These are phyloP conservation scores for Nymphicus hollandicus DNA, from an alignment of 2,113 vertebrate species.

Conservation along the genomic window DNA sequence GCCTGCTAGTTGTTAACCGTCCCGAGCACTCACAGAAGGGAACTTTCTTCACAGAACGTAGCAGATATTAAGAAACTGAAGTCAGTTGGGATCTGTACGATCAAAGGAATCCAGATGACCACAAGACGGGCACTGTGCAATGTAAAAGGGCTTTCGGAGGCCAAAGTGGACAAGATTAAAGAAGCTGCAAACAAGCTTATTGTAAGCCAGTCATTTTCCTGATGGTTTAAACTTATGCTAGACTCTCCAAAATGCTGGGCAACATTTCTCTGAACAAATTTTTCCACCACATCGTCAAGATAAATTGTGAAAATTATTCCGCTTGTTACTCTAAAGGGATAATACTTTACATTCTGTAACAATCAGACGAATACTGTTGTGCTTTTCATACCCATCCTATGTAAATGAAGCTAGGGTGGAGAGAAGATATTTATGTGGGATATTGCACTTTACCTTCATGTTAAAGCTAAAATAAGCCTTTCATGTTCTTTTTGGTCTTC, in stretches of 20 bases:
- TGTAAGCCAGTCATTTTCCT: constrained; percentile 72
- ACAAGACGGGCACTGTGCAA: constrained; percentile 91
- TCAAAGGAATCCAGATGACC: constrained; percentile 98
- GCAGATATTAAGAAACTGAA: constrained; percentile 98
- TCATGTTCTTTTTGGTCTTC: background rate
- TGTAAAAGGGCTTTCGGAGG: constrained; percentile 95
- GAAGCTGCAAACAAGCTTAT: constrained; percentile 96
- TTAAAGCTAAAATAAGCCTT: background rate
- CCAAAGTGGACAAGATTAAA: constrained; percentile 99
- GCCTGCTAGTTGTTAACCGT: constrained; percentile 12
- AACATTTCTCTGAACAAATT: background rate
- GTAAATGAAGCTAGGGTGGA: background rate
- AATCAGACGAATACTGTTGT: background rate
- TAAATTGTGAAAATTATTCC: background rate
- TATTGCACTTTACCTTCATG: background rate
- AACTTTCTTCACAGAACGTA: constrained; percentile 81
- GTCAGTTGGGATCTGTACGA: constrained; percentile 92
- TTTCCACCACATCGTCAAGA: background rate
- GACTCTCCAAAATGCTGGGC: background rate
- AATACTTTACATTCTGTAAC: background rate
- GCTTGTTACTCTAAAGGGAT: background rate
- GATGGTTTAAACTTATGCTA: background rate
- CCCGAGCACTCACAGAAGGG: background rate
- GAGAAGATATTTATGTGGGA: background rate
- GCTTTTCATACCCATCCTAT: background rate